Evolutionary conservation across 2,797 vertebrate genomes (phyloP).

Genomic region (Galago senegalensis): DNA sequence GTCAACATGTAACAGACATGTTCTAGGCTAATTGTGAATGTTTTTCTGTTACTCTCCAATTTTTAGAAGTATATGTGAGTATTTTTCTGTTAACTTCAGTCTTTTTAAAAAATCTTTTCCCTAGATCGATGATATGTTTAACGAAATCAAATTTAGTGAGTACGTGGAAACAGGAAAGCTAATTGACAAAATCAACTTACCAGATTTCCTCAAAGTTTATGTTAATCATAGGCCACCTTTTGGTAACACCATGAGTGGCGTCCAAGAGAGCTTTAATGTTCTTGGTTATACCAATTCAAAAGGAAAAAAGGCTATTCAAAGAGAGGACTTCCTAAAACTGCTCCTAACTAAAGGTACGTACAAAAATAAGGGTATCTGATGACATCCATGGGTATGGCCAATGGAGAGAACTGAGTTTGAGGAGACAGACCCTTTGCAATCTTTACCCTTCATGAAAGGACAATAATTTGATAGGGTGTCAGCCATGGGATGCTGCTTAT

Average conservation of each 20-base stretch:
- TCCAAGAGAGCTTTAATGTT: slow-evolving; percentile 90
- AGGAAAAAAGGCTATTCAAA: slow-evolving; percentile 88
- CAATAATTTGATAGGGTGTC: not conserved
- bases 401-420: not conserved
- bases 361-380: fast-evolving
- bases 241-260: slow-evolving; percentile 89
- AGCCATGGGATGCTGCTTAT: not conserved
- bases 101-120: slow-evolving; percentile 1
- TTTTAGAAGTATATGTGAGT: not conserved
- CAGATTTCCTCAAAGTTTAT: slow-evolving; percentile 95
- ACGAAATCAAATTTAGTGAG: slow-evolving; percentile 95
- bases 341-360: slow-evolving; percentile 94
- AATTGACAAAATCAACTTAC: slow-evolving; percentile 92
- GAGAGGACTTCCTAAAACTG: slow-evolving; percentile 91
- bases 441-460: not conserved
- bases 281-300: slow-evolving; percentile 89
- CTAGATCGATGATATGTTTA: slow-evolving; percentile 96
- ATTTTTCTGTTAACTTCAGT: not conserved
- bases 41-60: not conserved
- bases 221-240: slow-evolving; percentile 95
- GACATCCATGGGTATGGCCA: fast-evolving
- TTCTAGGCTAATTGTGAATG: not conserved
- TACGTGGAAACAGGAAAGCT: slow-evolving; percentile 93
- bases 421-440: not conserved
- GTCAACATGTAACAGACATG: not conserved